Conservation (phyloP, 2,113 vertebrate species). For the Phalacrocorax pelagicus region DNA sequence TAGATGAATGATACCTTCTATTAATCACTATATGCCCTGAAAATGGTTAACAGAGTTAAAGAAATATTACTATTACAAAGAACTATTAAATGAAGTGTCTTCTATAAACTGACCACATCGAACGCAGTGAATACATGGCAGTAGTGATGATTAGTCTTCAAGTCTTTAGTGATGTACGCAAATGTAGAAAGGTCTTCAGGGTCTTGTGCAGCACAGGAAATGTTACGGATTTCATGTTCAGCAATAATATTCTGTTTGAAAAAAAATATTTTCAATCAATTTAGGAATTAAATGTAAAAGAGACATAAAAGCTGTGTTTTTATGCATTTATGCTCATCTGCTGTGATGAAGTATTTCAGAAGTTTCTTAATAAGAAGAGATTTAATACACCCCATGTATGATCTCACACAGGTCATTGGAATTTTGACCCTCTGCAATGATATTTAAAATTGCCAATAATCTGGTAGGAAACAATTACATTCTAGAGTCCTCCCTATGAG, state of each 20-base stretch:
- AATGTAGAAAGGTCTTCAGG: slow-evolving; percentile 98
- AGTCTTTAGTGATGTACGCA: slow-evolving; percentile 99
- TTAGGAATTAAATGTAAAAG: not conserved
- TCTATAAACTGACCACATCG: slow-evolving; percentile 89
- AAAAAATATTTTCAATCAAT: not conserved
- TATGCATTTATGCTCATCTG: not conserved
- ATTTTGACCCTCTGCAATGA: not conserved
- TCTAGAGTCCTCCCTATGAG: not conserved
- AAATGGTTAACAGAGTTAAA: not conserved
- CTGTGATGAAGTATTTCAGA: not conserved
- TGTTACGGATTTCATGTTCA: slow-evolving; percentile 98
- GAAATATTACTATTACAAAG: not conserved
- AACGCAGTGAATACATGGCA: slow-evolving; percentile 99
- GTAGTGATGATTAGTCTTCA: slow-evolving; percentile 99
- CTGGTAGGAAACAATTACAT: not conserved
- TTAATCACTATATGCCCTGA: not conserved
- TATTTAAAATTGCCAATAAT: not conserved
- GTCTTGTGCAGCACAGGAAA: slow-evolving; percentile 98
- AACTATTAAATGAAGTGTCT: not conserved
- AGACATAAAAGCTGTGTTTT: not conserved
- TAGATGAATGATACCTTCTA: not conserved
- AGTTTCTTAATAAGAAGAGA: not conserved
- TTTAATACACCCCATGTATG: not conserved
- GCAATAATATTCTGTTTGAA: slow-evolving; percentile 91
- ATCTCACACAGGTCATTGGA: not conserved